A percentile compares a stretch with the other conserved stretches of the same genome.
phyloP scores from a whole-genome alignment of 2,113 vertebrate species.

The Sprattus sprattus region DNA sequence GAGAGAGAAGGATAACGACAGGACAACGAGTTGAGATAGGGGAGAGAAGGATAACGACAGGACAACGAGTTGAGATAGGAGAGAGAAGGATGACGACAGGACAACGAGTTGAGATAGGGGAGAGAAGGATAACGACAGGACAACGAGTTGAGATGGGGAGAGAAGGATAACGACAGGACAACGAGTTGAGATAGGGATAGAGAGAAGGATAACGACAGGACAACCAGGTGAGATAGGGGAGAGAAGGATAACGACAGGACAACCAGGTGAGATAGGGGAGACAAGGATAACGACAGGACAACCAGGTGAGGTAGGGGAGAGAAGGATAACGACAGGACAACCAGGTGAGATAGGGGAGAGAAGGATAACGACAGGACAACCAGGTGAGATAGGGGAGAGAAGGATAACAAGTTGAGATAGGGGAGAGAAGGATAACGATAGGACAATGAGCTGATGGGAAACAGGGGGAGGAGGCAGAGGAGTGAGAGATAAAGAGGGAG shows the following conservation, averaged over 20 bases:
- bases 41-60: too few relatives aligned
- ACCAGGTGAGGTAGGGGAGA: conserved; percentile 71
- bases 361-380: background rate
- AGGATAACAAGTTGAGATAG: too few relatives aligned
- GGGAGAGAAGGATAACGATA: background rate
- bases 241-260: background rate
- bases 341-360: conserved; percentile 70
- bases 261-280: conserved; percentile 71
- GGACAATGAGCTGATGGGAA: background rate
- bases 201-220: too few relatives aligned
- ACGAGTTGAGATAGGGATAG: too few relatives aligned
- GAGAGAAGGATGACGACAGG: background rate
- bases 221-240: conserved; percentile 75
- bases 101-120: conserved; percentile 76
- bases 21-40: conserved; percentile 76
- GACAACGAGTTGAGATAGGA: conserved; percentile 76
- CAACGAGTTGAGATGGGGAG: too few relatives aligned
- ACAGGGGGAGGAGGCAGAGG: background rate
- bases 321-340: background rate
- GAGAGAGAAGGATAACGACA: too few relatives aligned
- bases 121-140: background rate
- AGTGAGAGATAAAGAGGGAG: background rate
- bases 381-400: background rate
- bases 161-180: background rate
- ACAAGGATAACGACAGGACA: background rate